phyloP scores from a whole-genome alignment of 2,113 vertebrate species.

The Corythornis vintsioides region DNA sequence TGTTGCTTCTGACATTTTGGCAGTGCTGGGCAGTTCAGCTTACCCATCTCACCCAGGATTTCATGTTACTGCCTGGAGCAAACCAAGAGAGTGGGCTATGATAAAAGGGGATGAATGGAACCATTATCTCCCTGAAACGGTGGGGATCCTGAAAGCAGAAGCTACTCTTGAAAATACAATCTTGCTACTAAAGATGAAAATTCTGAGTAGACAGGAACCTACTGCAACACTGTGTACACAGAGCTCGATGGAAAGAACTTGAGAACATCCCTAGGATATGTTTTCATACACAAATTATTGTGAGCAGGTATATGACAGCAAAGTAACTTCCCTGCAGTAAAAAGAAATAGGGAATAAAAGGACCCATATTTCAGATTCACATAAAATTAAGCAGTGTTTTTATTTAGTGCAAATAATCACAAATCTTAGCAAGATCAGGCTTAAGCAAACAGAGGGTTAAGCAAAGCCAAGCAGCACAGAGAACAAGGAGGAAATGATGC shows the following conservation, averaged over 20 bases:
- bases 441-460: background rate
- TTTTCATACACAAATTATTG: background rate
- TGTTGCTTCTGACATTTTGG: background rate
- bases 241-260: background rate
- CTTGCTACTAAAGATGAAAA: background rate
- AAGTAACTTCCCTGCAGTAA: background rate
- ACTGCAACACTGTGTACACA: background rate
- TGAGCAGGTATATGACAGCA: background rate
- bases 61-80: background rate
- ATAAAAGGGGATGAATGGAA: background rate
- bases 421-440: background rate
- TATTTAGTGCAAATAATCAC: background rate
- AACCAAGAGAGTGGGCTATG: background rate
- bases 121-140: background rate
- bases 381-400: background rate
- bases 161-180: background rate
- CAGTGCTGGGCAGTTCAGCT: background rate
- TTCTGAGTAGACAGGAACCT: background rate
- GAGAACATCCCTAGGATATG: background rate
- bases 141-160: background rate
- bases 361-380: background rate
- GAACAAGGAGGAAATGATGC: background rate
- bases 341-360: background rate
- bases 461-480: background rate
- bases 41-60: background rate